These are phyloP conservation scores for Falco biarmicus DNA, from an alignment of 2,797 vertebrate species.

Conservation along the genomic window DNA sequence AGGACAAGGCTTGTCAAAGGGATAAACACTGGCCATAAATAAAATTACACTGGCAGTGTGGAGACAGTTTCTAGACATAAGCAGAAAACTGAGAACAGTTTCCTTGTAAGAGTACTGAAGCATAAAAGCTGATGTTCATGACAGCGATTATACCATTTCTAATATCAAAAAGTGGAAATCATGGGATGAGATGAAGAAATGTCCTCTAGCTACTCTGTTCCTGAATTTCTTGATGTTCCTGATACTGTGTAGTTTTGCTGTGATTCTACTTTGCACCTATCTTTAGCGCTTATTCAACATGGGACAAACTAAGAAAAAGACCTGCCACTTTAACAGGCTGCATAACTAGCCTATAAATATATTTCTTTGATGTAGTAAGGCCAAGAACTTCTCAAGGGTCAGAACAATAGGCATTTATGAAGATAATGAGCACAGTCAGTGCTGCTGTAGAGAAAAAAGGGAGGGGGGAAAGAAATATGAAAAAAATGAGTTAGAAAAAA, in stretches of 20 bases:
- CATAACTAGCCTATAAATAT: neutral
- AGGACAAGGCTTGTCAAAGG: neutral
- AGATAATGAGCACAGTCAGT: conserved; percentile 38
- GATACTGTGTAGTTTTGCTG: neutral
- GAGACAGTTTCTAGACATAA: neutral
- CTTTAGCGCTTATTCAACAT: neutral
- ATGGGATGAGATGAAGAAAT: neutral
- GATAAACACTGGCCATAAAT: neutral
- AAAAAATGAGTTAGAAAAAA: neutral
- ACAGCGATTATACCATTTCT: neutral
- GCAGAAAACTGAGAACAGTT: neutral
- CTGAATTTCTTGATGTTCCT: neutral
- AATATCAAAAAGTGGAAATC: neutral
- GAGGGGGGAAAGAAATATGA: neutral
- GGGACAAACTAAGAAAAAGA: neutral
- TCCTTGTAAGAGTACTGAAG: neutral
- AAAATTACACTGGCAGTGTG: neutral
- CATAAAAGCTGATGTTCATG: neutral
- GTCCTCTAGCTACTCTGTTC: neutral
- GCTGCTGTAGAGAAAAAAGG: neutral
- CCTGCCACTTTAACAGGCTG: neutral
- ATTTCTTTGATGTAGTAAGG: neutral
- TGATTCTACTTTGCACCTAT: neutral
- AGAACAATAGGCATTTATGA: neutral
- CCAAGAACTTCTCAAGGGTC: neutral